Percentiles rank a stretch among this genome's conserved stretches.
These are phyloP conservation scores for Catostomus latipinnis DNA, from an alignment of 2,797 vertebrate species.

Conservation along the genomic window DNA sequence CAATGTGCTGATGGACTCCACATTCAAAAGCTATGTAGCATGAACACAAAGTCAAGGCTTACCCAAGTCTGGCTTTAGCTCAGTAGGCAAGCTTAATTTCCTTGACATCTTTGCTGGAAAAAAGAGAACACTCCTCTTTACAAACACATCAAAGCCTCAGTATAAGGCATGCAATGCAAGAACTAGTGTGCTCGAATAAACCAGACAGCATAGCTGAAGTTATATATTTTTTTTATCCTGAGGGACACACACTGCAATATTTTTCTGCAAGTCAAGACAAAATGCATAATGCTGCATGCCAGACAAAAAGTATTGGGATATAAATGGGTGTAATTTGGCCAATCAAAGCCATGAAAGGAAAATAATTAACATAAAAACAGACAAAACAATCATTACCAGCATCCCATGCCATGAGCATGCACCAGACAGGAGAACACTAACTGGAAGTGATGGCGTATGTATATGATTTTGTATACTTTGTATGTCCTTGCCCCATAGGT, in stretches of 20 bases:
- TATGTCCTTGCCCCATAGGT: neutral
- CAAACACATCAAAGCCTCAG: slow-evolving; percentile 74
- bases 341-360: slow-evolving; percentile 70
- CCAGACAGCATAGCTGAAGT: slow-evolving; percentile 30
- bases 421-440: slow-evolving; percentile 59
- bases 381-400: slow-evolving; percentile 69
- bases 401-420: slow-evolving; percentile 81
- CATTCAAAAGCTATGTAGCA: slow-evolving; percentile 72
- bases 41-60: slow-evolving; percentile 84
- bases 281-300: slow-evolving; percentile 59
- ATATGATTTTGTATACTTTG: neutral
- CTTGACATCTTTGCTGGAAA: slow-evolving; percentile 99
- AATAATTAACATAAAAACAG: slow-evolving; percentile 58
- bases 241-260: slow-evolving; percentile 36
- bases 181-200: slow-evolving; percentile 28
- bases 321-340: slow-evolving; percentile 40
- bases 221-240: neutral
- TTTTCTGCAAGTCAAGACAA: slow-evolving; percentile 45
- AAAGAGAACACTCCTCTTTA: slow-evolving; percentile 93
- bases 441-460: slow-evolving; percentile 52
- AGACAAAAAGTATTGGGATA: slow-evolving; percentile 51
- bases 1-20: slow-evolving; percentile 63
- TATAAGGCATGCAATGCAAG: slow-evolving; percentile 60
- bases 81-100: slow-evolving; percentile 99
- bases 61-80: slow-evolving; percentile 99